phyloP scores from a whole-genome alignment of 2,888 invertebrate species.

The Ligdia adustata region DNA sequence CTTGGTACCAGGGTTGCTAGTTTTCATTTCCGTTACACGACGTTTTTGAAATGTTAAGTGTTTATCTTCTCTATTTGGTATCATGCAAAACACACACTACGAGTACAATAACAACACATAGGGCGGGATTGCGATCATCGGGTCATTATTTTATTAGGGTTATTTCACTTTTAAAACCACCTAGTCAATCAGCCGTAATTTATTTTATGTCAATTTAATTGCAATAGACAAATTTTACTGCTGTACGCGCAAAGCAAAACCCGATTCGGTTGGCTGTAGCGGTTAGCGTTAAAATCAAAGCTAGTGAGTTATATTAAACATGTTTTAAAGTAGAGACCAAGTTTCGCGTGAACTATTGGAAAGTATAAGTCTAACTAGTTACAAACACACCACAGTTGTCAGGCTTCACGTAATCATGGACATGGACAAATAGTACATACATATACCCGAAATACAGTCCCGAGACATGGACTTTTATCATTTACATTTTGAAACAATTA shows the following conservation, averaged over 20 bases:
- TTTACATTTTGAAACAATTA: constrained; percentile 20
- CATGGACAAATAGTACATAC: constrained; percentile 40
- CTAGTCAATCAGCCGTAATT: constrained; percentile 8
- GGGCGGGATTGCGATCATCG: constrained; percentile 83
- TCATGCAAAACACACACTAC: constrained; percentile 72
- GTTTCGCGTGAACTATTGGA: constrained; percentile 64
- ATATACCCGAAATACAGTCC: constrained; percentile 71
- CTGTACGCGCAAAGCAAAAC: constrained; percentile 63
- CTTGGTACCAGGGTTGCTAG: constrained; percentile 4
- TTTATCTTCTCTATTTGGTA: constrained; percentile 48
- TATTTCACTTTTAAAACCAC: constrained; percentile 11
- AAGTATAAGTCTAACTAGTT: constrained; percentile 66
- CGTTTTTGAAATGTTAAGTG: constrained; percentile 19
- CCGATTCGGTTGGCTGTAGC: constrained; percentile 59
- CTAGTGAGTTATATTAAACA: constrained; percentile 61
- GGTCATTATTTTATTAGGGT: constrained; percentile 42
- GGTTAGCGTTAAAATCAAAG: constrained; percentile 67
- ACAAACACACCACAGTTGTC: constrained; percentile 73
- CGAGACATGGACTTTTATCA: constrained; percentile 17
- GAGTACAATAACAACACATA: constrained; percentile 56
- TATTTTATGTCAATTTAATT: too few relatives aligned
- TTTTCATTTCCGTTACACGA: constrained; percentile 12
- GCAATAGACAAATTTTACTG: constrained; percentile 28
- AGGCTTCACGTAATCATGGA: constrained; percentile 49
- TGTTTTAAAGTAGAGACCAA: constrained; percentile 57